Evolutionary conservation across 64 coral and sea anemone species (phyloP).

Genomic region (Montipora cactus): DNA sequence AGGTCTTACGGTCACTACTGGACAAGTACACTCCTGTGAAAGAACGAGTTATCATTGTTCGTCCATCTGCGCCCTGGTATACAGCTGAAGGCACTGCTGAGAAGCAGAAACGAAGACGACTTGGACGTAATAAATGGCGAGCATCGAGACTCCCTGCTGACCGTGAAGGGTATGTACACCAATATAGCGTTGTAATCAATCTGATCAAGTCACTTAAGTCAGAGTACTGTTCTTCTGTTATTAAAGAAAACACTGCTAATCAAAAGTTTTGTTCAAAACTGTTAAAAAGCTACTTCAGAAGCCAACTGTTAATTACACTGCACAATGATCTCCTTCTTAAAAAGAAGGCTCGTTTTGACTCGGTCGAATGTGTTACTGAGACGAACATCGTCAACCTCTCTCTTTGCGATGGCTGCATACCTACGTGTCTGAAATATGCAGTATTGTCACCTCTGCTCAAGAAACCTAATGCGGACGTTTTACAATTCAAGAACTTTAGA

Average conservation of each 20-base stretch:
- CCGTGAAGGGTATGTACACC: neutral
- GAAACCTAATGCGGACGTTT: neutral
- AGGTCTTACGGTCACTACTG: constrained; percentile 40
- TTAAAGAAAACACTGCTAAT: neutral
- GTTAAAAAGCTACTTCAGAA: neutral
- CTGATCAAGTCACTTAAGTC: too few species aligned
- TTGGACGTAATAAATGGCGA: neutral
- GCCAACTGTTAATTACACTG: neutral
- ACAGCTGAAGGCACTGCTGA: too few species aligned
- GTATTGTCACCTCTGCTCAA: constrained; percentile 1
- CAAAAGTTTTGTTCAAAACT: neutral
- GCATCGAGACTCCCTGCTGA: neutral
- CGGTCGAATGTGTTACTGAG: neutral
- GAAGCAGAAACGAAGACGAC: too few species aligned
- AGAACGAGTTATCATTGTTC: constrained; percentile 38
- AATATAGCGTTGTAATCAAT: too few species aligned
- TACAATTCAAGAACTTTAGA: too few species aligned
- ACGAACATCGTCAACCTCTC: too few species aligned
- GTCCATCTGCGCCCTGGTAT: constrained; percentile 2
- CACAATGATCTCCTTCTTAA: neutral
- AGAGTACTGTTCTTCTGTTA: neutral
- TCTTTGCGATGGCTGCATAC: too few species aligned
- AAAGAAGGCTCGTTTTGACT: neutral
- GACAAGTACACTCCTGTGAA: constrained; percentile 49
- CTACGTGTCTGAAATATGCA: neutral